A percentile compares a stretch with the other conserved stretches of the same genome.
Conservation (phyloP, 2,888 invertebrate genomes). For the Scaptomyza cyrtandrae region DNA sequence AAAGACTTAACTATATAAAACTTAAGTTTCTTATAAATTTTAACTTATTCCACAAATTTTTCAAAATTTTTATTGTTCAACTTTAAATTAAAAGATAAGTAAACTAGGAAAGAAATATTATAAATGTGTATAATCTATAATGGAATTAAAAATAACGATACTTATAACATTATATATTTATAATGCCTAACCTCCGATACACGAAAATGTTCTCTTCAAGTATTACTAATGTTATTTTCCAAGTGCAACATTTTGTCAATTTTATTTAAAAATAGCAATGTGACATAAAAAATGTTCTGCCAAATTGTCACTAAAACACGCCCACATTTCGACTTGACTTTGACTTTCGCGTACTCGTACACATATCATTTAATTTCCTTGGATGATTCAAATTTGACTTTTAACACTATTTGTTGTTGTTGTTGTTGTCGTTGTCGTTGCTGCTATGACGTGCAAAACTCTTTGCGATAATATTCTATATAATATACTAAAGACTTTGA, state of each 20-base stretch:
- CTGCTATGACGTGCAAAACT: constrained; percentile 23
- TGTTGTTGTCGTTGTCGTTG: too few relatives aligned
- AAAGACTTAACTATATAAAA: neutral
- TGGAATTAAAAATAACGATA: too few relatives aligned
- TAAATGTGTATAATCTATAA: neutral
- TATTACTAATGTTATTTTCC: constrained; percentile 22
- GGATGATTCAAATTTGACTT: constrained; percentile 38
- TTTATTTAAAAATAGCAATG: constrained; percentile 30
- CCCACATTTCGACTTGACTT: constrained; percentile 33
- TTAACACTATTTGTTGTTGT: constrained; percentile 9
- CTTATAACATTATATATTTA: neutral
- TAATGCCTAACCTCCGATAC: neutral
- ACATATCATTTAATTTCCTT: constrained; percentile 35
- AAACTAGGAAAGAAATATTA: neutral
- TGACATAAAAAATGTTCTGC: constrained; percentile 12
- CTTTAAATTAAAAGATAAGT: too few relatives aligned
- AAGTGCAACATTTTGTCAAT: constrained; percentile 4
- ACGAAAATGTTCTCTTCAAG: neutral
- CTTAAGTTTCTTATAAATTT: neutral
- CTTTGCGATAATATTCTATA: constrained; percentile 3
- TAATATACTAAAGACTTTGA: neutral
- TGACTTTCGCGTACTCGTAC: neutral
- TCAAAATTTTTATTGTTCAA: neutral
- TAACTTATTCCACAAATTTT: neutral
- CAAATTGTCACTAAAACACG: constrained; percentile 43